A percentile compares a stretch with the other conserved stretches of the same genome.
Evolutionary conservation across 1,140 invertebrate genomes (phyloP).

Genomic region (Pygmarrhopalites habei): DNA sequence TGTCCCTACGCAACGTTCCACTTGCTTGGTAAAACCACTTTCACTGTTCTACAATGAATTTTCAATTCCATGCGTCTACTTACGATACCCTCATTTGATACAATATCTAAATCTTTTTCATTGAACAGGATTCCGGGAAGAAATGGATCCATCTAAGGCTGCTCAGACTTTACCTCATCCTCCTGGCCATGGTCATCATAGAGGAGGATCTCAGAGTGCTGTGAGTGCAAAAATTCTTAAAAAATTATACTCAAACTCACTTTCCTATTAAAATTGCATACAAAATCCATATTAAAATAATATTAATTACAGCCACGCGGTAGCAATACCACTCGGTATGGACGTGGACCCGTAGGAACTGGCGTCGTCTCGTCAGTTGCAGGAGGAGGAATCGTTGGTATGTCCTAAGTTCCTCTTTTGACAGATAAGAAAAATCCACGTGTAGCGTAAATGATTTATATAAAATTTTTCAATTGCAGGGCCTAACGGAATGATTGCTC

Average conservation of each 20-base stretch:
- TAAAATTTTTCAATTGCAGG: no score
- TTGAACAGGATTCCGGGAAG: conserved; percentile 92
- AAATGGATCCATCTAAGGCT: conserved; percentile 84
- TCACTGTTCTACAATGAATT: no score
- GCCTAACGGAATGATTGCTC: conserved; percentile 37
- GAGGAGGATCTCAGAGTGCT: conserved; percentile 59
- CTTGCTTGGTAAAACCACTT: conserved; percentile 73
- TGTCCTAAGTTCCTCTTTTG: no score
- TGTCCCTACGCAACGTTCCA: conserved; percentile 92
- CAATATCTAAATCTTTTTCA: no score
- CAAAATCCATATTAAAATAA: no score
- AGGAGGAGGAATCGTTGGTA: conserved; percentile 36
- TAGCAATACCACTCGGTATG: conserved; percentile 59
- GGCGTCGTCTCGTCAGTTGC: conserved; percentile 39
- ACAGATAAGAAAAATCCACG: no score
- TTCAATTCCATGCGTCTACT: no score
- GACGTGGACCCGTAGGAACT: conserved; percentile 47
- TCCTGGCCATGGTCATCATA: conserved; percentile 61
- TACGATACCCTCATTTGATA: no score
- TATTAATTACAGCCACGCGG: conserved; percentile 54
- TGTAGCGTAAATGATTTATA: no score
- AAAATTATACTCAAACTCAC: neutral
- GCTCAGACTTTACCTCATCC: conserved; percentile 85
- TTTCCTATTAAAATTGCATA: no score
- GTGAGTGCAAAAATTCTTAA: conserved; percentile 3